Evolutionary conservation across 2,113 vertebrate species (phyloP).

Genomic region (Melanocharis versteri): DNA sequence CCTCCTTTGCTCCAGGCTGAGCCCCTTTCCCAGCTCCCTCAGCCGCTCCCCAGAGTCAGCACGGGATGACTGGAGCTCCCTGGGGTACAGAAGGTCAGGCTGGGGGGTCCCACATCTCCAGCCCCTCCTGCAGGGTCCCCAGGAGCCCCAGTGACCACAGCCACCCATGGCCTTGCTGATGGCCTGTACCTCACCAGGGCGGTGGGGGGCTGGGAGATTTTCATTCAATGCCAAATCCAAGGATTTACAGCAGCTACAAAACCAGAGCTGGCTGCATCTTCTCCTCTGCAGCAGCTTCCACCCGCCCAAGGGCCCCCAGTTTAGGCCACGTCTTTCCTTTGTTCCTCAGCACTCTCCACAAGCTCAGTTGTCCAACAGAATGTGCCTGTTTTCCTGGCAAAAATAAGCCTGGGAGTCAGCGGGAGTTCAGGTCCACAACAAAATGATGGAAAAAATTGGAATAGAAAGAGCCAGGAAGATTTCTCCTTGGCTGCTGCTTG

Average conservation of each 20-base stretch:
- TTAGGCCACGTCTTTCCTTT: neutral
- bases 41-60: neutral
- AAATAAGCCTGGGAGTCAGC: neutral
- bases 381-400: neutral
- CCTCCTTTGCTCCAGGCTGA: neutral
- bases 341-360: neutral
- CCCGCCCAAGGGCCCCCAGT: too few species aligned
- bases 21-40: neutral
- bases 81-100: accelerated
- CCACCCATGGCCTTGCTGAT: neutral
- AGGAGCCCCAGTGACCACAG: neutral
- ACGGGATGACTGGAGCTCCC: neutral
- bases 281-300: neutral
- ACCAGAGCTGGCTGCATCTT: neutral
- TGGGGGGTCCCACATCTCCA: neutral
- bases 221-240: neutral
- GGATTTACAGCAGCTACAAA: neutral
- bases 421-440: neutral
- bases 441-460: neutral
- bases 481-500: neutral
- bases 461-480: neutral
- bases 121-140: neutral
- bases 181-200: neutral
- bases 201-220: neutral
- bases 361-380: neutral